These are phyloP conservation scores for Ophion costatus DNA, from an alignment of 2,888 invertebrate genomes.

Conservation along the genomic window DNA sequence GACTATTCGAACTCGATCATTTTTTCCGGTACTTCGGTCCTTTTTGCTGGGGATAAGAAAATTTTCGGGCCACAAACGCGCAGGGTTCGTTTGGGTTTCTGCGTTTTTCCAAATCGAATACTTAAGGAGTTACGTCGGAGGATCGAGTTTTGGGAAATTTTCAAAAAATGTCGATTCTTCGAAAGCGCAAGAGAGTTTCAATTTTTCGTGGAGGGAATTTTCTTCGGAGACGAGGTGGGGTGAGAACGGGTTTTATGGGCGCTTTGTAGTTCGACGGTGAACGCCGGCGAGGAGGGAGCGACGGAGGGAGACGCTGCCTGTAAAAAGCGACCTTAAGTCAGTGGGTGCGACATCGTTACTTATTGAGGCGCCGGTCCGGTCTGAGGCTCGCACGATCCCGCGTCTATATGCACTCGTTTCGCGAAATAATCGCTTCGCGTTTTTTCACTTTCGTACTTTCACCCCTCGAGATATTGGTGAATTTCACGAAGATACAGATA, in stretches of 20 bases:
- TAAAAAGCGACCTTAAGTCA: conserved; percentile 59
- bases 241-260: too few species aligned
- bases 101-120: too few species aligned
- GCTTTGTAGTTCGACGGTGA: conserved; percentile 62
- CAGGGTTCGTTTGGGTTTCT: too few species aligned
- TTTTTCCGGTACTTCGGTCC: not conserved
- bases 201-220: too few species aligned
- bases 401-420: not conserved
- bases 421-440: not conserved
- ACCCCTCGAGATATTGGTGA: not conserved
- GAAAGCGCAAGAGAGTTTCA: too few species aligned
- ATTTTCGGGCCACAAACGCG: not conserved
- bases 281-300: conserved; percentile 32
- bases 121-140: too few species aligned
- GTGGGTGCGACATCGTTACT: conserved; percentile 67
- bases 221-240: too few species aligned
- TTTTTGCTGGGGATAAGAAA: not conserved
- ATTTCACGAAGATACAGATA: too few species aligned
- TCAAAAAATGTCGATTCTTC: too few species aligned
- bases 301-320: not conserved
- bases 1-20: not conserved
- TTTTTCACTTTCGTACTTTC: not conserved
- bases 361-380: conserved; percentile 63
- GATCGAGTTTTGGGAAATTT: too few species aligned
- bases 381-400: not conserved